Evolutionary conservation across 2,888 invertebrate genomes (phyloP), one percentile per base, ranked within the genome.

Genomic region (Oxystoma pomonae): DNA sequence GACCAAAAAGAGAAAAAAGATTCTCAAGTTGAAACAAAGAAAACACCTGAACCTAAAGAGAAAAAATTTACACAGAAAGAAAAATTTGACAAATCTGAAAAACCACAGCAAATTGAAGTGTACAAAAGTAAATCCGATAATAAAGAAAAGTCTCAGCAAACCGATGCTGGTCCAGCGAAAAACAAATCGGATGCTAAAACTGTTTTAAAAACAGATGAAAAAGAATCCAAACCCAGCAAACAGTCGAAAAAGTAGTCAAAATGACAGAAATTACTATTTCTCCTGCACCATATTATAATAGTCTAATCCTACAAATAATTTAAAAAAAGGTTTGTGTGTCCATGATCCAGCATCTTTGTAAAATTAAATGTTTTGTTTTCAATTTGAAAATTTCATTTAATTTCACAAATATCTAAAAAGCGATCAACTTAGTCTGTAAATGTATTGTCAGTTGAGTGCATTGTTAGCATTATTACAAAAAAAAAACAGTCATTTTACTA

Each of bases 141-240:
- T 17, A 57, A 60, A 20, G 57, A 55, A n/a, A 65, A 61, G 58
- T 20, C 59, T 62, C 50, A 20, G 50, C 49, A 61, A 67, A 20
- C 63, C 59, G 57, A 67, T 64, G 58, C 49, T 7, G 35, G 19
- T 62, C 57, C n/a, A n/a, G n/a, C 58, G 20, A 62, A 56, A 35
- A 52, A 7, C 19, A 65, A 65, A 58, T 58, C 58, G 22, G 61
- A 63, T 1, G 19, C 20, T 16, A 65, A 62, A 60, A 58, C 61
- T 35, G 20, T 49, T 52, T 35, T 60, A 20, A 66, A 64, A 59
- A 20, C 49, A 60, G 66, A 66, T 16, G 66, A 66, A 59, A 66
- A 62, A 50, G 66, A 66, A 51, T 35, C 35, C 51, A 66, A 66
- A 62, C 51, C 35, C 57, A 57, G 53, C 52, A 65, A 65, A 60